These are phyloP conservation scores for Scolanthus callimorphus DNA, from an alignment of 92 coral and sea anemone species.

Conservation along the genomic window DNA sequence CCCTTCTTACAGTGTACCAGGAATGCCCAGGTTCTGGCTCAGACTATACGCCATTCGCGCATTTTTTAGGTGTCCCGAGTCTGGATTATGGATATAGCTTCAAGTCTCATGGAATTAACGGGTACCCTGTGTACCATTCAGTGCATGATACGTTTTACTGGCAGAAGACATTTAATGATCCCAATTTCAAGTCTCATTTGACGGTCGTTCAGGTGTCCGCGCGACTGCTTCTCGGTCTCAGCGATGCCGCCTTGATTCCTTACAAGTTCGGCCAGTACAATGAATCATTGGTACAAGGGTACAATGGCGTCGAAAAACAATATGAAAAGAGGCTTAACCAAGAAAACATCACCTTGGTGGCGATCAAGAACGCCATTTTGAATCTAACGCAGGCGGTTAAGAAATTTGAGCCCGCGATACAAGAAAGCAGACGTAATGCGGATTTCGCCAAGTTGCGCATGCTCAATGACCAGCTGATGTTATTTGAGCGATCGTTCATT, in stretches of 20 bases:
- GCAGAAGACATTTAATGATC: constrained; percentile 65
- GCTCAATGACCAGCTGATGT: constrained; percentile 68
- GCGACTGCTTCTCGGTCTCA: constrained; percentile 39
- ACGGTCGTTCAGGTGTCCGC: constrained; percentile 50
- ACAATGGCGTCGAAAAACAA: constrained; percentile 6
- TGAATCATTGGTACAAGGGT: constrained; percentile 29
- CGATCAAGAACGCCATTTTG: constrained; percentile 20
- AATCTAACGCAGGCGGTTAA: constrained; percentile 24
- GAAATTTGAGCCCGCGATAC: constrained; percentile 37
- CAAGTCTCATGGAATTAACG: constrained; percentile 8
- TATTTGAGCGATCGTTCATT: constrained; percentile 64
- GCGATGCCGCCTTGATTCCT: constrained; percentile 62
- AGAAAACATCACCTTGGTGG: constrained; percentile 33
- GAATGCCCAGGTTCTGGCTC: constrained; percentile 35
- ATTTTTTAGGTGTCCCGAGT: constrained; percentile 66
- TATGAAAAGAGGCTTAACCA: constrained; percentile 22
- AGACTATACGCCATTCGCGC: constrained; percentile 37
- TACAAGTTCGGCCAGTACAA: constrained; percentile 42
- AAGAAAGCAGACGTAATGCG: neutral
- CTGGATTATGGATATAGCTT: constrained; percentile 57
- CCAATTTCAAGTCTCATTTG: constrained; percentile 57
- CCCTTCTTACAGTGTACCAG: constrained; percentile 47
- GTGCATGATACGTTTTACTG: constrained; percentile 77
- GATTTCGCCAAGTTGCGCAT: constrained; percentile 61
- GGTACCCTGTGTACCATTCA: constrained; percentile 66